Evolutionary conservation across 2,113 vertebrate genomes (phyloP), one percentile per base, ranked within the genome.

Genomic region (Tringa solitaria): DNA sequence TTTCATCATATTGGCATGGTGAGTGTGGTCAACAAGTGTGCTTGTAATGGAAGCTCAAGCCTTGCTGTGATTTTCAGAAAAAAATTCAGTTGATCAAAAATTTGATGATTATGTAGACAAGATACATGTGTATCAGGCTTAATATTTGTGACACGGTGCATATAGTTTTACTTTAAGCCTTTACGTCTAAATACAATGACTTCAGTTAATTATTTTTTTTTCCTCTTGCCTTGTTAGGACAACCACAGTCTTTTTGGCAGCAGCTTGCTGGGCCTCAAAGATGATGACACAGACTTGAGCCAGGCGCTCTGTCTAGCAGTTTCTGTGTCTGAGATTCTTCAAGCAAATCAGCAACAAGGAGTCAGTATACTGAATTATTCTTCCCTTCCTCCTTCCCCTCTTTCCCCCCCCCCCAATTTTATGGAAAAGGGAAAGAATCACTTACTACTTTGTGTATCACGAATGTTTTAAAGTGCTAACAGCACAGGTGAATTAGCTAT

Each of bases 221-320:
- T 13, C 24, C 50, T 95, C 37, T 95, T 75, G 56, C 48, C 43
- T 37, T 84, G 12, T 84, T 81, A 99, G 99, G 99, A 99, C 97
- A 99, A 99, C 97, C 99, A 99, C 95, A 99, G 98, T 95, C 98
- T 99, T 48, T 99, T 99, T 97, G 99, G 99, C 26, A 99, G 99
- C 97, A 99, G 99, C 89, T 97, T 99, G 86, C 97, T 99, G 96
- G 99, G 99, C 57, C 98, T 99, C 89, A 99, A 99, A 92, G 99
- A 99, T 84, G 99, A 99, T 32, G 99, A 99, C 84, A 98, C 98
- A 83, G 99, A 99, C 94, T 97, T 99, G 91, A 99, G 99, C 96
- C 99, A 99, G 93, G 99, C 99, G 7, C 98, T 99, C 69, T 99
- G 99, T 97, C 97, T 99, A 77, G 99, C 99, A 1, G 97, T 99